Base-by-base conservation (phyloP, 2,888 invertebrate species). In the Eugnorisma glareosa region DNA sequence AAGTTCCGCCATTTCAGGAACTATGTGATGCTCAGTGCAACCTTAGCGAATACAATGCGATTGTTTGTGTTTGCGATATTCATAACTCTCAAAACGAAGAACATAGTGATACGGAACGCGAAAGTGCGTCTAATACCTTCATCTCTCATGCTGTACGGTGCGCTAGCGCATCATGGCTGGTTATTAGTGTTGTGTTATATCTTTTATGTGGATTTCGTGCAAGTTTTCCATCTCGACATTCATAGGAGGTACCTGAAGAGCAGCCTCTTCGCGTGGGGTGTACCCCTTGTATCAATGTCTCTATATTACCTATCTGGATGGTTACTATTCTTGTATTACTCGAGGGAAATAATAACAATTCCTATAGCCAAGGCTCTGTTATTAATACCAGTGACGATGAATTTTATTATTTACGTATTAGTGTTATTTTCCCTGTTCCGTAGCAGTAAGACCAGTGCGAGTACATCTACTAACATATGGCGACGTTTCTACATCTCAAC, bases 1-100 rank as follows among this genome's bases (percentile, higher is more conserved):
- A 79, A 81, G 54, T 80, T 79, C 8, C 48, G 83, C 1, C 48
- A 80, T 15, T 77, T 77, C 43, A 69, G 82, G 15, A 80, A 80
- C 21, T 80, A 76, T 69, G 82, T 80, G 59, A 18, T 75, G 15
- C 45, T 75, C 40, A 82, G 57, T 59, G 57, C 28, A 35, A 66
- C 37, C 2, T 0, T 40, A 15, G 68, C 64, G 10, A 66, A 59
- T 51, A 28, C 43, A 15, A 13, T 82, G 18, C 80, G 67, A 40
- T 63, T 73, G 13, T 61, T 73, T 15, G 37, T 73, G 15, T 57
- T 54, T 45, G 15, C 64, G 5, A 6, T 54, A 21, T 37, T 37
- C 1, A 75, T 61, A 4, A 75, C 75, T 40, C 4, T 75, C 1
- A 13, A 63, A n/a, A 75, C n/a, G 3, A 31, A 75, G 1, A 45